Conservation (phyloP, 2,888 invertebrate species). For the Carabus problematicus region DNA sequence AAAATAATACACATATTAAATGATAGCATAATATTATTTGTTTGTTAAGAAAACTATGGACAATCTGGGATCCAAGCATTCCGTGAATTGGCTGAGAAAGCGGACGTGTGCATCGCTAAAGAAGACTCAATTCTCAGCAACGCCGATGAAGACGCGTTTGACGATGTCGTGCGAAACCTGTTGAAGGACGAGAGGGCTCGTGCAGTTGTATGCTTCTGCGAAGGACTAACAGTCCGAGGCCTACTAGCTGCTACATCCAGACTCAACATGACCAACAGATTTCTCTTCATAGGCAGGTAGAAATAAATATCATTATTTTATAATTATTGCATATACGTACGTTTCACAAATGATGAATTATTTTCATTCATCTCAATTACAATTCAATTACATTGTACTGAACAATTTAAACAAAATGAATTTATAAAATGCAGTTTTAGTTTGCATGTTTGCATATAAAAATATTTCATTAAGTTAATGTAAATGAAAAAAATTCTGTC, state of each 20-base stretch:
- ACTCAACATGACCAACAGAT: slow-evolving; percentile 65
- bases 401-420: too few species aligned
- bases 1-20: too few species aligned
- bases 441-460: too few species aligned
- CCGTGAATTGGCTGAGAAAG: slow-evolving; percentile 70
- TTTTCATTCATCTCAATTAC: too few species aligned
- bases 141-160: slow-evolving; percentile 65
- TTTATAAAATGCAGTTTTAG: too few species aligned
- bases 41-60: slow-evolving; percentile 74
- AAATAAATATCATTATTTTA: background rate
- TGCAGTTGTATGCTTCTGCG: slow-evolving; percentile 81
- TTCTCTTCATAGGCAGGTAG: slow-evolving; percentile 73
- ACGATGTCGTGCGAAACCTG: slow-evolving; percentile 64
- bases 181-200: slow-evolving; percentile 63
- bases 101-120: slow-evolving; percentile 75
- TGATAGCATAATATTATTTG: slow-evolving; percentile 43
- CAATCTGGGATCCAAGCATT: slow-evolving; percentile 79
- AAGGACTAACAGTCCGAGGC: slow-evolving; percentile 74
- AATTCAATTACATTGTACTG: too few species aligned
- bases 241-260: slow-evolving; percentile 68
- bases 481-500: too few species aligned
- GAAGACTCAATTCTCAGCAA: slow-evolving; percentile 69
- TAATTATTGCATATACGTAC: background rate
- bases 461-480: too few species aligned
- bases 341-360: too few species aligned